Evolutionary conservation across 2,888 invertebrate genomes (phyloP).

Genomic region (Erebia ligea): DNA sequence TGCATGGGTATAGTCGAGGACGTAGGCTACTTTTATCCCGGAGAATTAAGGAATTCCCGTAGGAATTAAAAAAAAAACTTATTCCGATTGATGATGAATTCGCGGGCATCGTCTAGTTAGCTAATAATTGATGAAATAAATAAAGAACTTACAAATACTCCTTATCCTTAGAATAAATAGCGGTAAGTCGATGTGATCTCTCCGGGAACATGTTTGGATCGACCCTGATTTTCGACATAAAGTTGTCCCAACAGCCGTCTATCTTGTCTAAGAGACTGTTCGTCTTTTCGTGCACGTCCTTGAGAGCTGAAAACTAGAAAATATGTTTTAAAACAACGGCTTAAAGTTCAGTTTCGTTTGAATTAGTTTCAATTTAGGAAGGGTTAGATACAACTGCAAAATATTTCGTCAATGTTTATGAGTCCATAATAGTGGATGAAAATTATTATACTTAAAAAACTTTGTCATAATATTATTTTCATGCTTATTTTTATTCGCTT

Average conservation of each 20-base stretch:
- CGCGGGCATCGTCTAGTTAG: too few relatives aligned
- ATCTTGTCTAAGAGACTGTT: conserved; percentile 83
- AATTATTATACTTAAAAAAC: too few relatives aligned
- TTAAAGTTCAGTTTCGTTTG: neutral
- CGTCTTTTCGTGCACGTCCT: conserved; percentile 84
- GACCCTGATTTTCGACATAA: conserved; percentile 85
- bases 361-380: neutral
- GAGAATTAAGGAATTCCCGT: too few relatives aligned
- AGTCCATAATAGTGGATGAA: too few relatives aligned
- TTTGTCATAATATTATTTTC: too few relatives aligned
- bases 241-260: conserved; percentile 80
- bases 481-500: too few relatives aligned
- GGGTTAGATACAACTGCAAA: neutral
- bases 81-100: too few relatives aligned
- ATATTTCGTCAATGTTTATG: neutral
- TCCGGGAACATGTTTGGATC: conserved; percentile 89
- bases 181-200: conserved; percentile 91
- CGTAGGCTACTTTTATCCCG: too few relatives aligned
- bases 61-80: too few relatives aligned
- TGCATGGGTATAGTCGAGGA: too few relatives aligned
- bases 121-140: too few relatives aligned
- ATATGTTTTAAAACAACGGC: neutral
- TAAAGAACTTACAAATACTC: conserved; percentile 91
- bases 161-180: conserved; percentile 94
- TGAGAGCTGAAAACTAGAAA: conserved; percentile 84